phyloP scores from a whole-genome alignment of 2,113 vertebrate genomes.

The Alaudala cheleensis region DNA sequence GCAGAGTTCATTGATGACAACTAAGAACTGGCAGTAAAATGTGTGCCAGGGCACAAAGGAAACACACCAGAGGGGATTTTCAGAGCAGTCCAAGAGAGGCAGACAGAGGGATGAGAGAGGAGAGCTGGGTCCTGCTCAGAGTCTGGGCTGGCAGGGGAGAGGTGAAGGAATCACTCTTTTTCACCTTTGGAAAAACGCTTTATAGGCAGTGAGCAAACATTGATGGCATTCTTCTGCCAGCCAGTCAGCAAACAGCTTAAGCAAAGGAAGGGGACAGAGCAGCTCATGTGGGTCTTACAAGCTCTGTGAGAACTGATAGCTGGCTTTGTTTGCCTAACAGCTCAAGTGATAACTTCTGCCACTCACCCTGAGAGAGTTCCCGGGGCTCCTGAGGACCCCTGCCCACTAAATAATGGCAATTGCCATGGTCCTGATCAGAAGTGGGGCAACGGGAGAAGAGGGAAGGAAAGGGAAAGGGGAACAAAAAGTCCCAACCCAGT shows the following conservation, averaged over 20 bases:
- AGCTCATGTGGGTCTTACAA: not conserved
- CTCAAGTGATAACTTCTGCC: slow-evolving; percentile 48
- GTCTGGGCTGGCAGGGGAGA: not conserved
- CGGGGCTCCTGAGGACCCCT: not conserved
- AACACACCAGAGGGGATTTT: not conserved
- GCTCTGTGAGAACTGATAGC: slow-evolving; percentile 41
- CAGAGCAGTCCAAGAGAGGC: not conserved
- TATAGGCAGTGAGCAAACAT: not conserved
- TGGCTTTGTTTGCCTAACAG: slow-evolving; percentile 41
- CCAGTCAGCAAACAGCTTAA: not conserved
- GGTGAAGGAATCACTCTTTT: not conserved
- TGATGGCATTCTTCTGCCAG: not conserved
- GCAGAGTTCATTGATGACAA: slow-evolving; percentile 13
- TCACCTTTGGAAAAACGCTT: slow-evolving; percentile 19
- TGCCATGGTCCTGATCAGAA: slow-evolving; percentile 32
- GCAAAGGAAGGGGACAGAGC: not conserved
- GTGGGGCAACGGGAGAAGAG: not conserved
- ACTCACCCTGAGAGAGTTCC: slow-evolving; percentile 32
- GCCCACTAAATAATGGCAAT: slow-evolving; percentile 7
- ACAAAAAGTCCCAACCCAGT: too few relatives aligned
- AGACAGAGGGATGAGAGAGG: not conserved
- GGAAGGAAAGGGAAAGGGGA: not conserved
- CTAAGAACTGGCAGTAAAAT: not conserved
- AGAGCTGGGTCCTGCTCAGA: not conserved
- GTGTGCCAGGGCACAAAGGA: not conserved